Evolutionary conservation across 2,113 vertebrate genomes (phyloP).

Genomic region (Pygoscelis antarcticus): DNA sequence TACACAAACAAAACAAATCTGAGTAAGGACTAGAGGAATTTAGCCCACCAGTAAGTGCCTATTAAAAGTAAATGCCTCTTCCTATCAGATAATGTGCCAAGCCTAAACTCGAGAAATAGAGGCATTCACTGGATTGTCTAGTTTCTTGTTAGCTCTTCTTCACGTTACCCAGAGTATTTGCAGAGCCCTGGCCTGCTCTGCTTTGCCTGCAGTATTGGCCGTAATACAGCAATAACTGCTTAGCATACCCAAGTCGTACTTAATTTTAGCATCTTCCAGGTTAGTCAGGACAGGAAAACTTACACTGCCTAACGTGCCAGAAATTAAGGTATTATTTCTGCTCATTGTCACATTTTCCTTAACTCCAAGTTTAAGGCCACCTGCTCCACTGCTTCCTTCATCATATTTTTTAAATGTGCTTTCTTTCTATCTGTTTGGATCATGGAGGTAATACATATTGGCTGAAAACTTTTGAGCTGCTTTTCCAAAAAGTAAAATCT

Average conservation of each 20-base stretch:
- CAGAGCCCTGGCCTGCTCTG: background rate
- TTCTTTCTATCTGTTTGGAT: background rate
- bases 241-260: background rate
- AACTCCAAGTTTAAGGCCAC: background rate
- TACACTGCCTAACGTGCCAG: background rate
- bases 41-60: background rate
- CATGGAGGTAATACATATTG: background rate
- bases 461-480: background rate
- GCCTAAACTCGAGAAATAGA: background rate
- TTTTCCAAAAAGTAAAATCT: background rate
- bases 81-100: background rate
- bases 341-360: background rate
- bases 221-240: background rate
- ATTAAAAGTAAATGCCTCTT: background rate
- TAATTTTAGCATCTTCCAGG: background rate
- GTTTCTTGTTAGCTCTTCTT: background rate
- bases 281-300: background rate
- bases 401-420: background rate
- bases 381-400: background rate
- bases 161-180: background rate
- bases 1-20: background rate
- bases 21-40: background rate
- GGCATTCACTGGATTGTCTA: background rate
- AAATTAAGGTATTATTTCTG: constrained; percentile 13
- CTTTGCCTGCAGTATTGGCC: background rate